phyloP scores from a whole-genome alignment of 2,113 vertebrate species.

The Noctilio leporinus region DNA sequence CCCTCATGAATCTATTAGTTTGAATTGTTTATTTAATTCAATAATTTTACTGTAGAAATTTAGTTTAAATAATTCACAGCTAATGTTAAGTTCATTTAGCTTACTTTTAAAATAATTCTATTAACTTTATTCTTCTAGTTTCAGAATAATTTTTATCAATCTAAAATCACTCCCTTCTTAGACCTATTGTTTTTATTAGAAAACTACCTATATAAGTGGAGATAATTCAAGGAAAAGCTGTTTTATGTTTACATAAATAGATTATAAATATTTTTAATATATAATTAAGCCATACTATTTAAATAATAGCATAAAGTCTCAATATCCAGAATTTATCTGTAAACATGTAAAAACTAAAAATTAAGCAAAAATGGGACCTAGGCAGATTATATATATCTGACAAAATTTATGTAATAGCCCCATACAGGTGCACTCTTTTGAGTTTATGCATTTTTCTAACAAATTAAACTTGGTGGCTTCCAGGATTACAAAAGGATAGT shows the following conservation, averaged over 20 bases:
- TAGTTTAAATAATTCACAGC: conserved; percentile 1
- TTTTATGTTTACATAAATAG: neutral
- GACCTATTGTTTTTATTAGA: neutral
- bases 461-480: neutral
- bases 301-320: neutral
- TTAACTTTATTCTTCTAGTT: neutral
- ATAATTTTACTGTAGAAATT: conserved; percentile 23
- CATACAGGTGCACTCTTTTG: neutral
- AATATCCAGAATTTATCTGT: neutral
- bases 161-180: neutral
- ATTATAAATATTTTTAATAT: neutral
- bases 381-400: neutral
- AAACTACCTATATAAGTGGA: neutral
- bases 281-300: neutral
- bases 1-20: neutral
- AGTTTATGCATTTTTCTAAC: neutral
- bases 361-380: neutral
- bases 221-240: neutral
- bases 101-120: neutral
- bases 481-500: neutral
- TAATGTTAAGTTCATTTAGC: neutral
- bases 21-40: neutral
- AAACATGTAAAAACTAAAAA: neutral
- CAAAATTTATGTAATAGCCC: neutral
- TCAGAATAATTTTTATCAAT: neutral